Evolutionary conservation across 2,113 vertebrate species (phyloP).

Genomic region (Scopus umbretta): DNA sequence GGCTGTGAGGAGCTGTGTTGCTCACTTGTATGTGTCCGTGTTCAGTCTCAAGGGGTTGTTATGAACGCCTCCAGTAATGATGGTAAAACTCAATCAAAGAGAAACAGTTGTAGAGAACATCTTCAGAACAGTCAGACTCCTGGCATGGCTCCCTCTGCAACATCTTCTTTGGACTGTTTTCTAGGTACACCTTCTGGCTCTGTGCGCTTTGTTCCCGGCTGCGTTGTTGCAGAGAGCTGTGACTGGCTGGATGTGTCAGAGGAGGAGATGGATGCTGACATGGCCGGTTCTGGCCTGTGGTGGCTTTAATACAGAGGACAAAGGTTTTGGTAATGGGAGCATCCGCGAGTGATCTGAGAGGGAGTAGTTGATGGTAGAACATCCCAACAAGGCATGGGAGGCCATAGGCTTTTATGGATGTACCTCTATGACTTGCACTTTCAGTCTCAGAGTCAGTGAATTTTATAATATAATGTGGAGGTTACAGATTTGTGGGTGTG

Average conservation of each 20-base stretch:
- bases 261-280: fast-evolving
- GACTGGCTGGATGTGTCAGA: neutral
- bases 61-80: fast-evolving
- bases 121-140: neutral
- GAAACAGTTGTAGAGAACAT: neutral
- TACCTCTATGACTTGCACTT: neutral
- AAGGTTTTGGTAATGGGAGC: neutral
- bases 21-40: fast-evolving
- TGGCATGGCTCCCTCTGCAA: neutral
- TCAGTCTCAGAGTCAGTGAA: neutral
- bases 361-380: neutral
- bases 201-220: neutral
- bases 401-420: neutral
- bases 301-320: neutral
- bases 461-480: neutral
- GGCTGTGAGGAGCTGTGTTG: neutral
- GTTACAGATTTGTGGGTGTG: neutral
- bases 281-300: neutral
- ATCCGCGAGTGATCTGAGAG: neutral
- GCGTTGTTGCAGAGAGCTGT: neutral
- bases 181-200: neutral
- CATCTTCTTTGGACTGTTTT: neutral
- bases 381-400: neutral
- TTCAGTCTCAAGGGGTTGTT: neutral
- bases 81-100: neutral